These are phyloP conservation scores for Parnassius orleans DNA, from an alignment of 2,888 invertebrate genomes.

Conservation along the genomic window DNA sequence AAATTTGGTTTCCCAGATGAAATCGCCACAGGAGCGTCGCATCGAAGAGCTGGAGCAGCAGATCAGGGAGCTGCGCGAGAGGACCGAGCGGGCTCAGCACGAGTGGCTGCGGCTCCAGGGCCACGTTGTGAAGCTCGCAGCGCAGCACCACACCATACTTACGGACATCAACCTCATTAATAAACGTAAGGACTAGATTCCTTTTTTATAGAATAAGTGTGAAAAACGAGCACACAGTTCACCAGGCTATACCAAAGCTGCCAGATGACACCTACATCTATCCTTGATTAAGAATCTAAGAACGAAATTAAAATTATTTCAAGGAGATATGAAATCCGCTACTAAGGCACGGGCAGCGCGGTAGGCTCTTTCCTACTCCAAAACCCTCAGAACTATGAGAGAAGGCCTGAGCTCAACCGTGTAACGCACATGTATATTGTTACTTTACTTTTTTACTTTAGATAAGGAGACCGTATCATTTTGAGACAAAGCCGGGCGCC, in stretches of 20 bases:
- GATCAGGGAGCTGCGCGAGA: constrained; percentile 81
- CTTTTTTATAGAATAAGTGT: not conserved
- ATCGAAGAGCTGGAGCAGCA: constrained; percentile 84
- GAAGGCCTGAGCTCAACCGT: too few species aligned
- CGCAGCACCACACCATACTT: constrained; percentile 84
- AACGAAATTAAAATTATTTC: too few species aligned
- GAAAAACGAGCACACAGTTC: not conserved
- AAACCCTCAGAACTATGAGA: too few species aligned
- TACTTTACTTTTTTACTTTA: too few species aligned
- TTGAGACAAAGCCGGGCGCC: too few species aligned
- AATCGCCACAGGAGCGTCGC: constrained; percentile 81
- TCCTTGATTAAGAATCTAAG: too few species aligned
- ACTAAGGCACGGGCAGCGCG: too few species aligned
- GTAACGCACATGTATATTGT: too few species aligned
- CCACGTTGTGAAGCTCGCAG: constrained; percentile 84
- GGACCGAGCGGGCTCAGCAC: constrained; percentile 84
- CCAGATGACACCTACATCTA: too few species aligned
- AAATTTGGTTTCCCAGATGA: constrained; percentile 41
- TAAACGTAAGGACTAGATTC: constrained; percentile 80
- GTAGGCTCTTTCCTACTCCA: too few species aligned
- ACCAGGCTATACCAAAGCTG: not conserved
- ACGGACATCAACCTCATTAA: constrained; percentile 85
- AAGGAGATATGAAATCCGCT: too few species aligned
- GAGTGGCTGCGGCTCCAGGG: constrained; percentile 90
- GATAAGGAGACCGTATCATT: too few species aligned